Conservation (phyloP, 2,113 vertebrate genomes). For the Clupea harengus region DNA sequence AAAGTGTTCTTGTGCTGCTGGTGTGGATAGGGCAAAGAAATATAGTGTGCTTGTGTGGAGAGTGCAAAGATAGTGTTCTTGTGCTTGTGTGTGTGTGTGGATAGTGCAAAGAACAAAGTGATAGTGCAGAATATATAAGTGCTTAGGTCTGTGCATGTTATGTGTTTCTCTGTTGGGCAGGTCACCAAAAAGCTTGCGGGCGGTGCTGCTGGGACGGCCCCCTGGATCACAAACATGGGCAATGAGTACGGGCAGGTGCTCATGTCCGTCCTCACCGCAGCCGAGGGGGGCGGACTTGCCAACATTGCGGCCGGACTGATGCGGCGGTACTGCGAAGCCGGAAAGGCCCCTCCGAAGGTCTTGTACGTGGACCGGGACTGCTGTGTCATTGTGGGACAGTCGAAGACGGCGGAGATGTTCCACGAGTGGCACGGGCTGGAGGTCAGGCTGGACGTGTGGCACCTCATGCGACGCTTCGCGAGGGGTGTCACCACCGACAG, state of each 20-base stretch:
- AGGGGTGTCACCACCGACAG: slow-evolving; percentile 32
- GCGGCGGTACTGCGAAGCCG: slow-evolving; percentile 11
- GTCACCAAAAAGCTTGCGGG: too few relatives aligned
- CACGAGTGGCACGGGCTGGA: not conserved
- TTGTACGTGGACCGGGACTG: slow-evolving; percentile 44
- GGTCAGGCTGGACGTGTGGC: slow-evolving; percentile 27
- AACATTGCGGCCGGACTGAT: slow-evolving; percentile 24
- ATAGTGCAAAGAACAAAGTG: too few relatives aligned
- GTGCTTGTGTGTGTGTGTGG: too few relatives aligned
- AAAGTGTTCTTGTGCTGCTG: too few relatives aligned
- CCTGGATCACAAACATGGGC: slow-evolving; percentile 20
- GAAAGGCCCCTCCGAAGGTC: slow-evolving; percentile 22
- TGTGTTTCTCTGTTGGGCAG: too few relatives aligned
- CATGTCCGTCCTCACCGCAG: slow-evolving; percentile 32
- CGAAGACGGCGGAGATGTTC: slow-evolving; percentile 25
- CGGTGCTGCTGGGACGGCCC: not conserved
- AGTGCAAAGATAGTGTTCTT: too few relatives aligned
- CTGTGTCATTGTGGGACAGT: slow-evolving; percentile 11
- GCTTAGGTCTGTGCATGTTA: too few relatives aligned
- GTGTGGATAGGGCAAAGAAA: too few relatives aligned
- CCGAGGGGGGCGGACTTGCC: slow-evolving; percentile 25
- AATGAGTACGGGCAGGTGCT: slow-evolving; percentile 41
- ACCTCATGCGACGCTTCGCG: slow-evolving; percentile 37
- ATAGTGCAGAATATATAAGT: too few relatives aligned
- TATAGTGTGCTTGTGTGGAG: too few relatives aligned